Evolutionary conservation across 2,888 invertebrate genomes (phyloP).

Genomic region (Cheilosia urbana): DNA sequence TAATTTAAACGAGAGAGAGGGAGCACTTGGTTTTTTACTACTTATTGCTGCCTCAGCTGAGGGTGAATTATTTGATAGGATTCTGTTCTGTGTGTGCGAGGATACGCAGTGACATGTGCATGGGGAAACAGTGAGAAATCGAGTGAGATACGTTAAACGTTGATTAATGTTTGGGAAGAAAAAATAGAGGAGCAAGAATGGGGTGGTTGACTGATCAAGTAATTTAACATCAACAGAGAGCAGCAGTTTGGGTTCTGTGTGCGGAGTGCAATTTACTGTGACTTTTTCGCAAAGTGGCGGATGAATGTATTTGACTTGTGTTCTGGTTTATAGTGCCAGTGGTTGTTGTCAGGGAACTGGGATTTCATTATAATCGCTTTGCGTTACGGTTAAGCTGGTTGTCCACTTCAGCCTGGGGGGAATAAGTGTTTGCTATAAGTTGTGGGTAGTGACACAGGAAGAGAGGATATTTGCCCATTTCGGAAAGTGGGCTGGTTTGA

Average conservation of each 20-base stretch:
- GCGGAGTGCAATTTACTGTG: slow-evolving; percentile 34
- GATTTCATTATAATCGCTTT: too few relatives aligned
- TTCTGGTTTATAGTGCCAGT: slow-evolving; percentile 8
- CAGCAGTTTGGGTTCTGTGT: neutral
- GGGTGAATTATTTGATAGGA: slow-evolving; percentile 45
- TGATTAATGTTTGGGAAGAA: slow-evolving; percentile 61
- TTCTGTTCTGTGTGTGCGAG: slow-evolving; percentile 2
- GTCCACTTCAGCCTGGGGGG: too few relatives aligned
- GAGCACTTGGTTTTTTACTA: neutral
- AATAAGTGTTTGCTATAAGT: too few relatives aligned
- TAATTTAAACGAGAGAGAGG: slow-evolving; percentile 43
- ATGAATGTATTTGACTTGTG: slow-evolving; percentile 9
- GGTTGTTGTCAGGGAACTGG: slow-evolving; percentile 27
- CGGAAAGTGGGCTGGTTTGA: too few relatives aligned
- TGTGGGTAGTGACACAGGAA: too few relatives aligned
- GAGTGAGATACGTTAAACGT: slow-evolving; percentile 50
- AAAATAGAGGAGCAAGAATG: neutral
- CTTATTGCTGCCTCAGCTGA: neutral
- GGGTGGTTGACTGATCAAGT: slow-evolving; percentile 20
- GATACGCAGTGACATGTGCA: neutral
- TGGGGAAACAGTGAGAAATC: slow-evolving; percentile 25
- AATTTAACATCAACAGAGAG: slow-evolving; percentile 29
- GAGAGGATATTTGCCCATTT: too few relatives aligned
- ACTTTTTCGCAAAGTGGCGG: neutral
- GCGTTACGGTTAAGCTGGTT: too few relatives aligned